A percentile compares a stretch with the other conserved stretches of the same genome.
phyloP scores from a whole-genome alignment of 2,888 invertebrate genomes.

The Lamproptera curius region DNA sequence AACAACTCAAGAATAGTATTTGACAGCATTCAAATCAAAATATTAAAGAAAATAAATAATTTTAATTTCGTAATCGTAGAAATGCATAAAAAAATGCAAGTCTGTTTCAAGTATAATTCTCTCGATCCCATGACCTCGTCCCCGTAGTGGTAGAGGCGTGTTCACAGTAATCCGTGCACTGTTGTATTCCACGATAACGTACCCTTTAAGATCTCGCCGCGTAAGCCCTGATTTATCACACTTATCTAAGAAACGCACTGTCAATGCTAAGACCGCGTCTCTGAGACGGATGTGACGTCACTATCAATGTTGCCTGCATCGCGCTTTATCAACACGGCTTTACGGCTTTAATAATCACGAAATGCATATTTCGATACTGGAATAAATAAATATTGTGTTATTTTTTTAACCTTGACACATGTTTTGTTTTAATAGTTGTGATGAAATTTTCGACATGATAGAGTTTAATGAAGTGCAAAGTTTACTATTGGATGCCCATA shows the following conservation, averaged over 20 bases:
- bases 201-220: slow-evolving; percentile 48
- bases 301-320: slow-evolving; percentile 7
- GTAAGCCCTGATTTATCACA: slow-evolving; percentile 58
- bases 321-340: not conserved
- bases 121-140: slow-evolving; percentile 20
- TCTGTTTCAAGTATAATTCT: not conserved
- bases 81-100: too few species aligned
- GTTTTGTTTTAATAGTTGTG: too few species aligned
- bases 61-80: too few species aligned
- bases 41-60: too few species aligned
- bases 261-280: slow-evolving; percentile 42
- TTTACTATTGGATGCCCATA: too few species aligned
- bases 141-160: slow-evolving; percentile 31
- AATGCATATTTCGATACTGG: too few species aligned
- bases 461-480: too few species aligned
- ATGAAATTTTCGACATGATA: too few species aligned
- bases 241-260: slow-evolving; percentile 44
- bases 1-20: too few species aligned
- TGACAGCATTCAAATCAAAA: too few species aligned
- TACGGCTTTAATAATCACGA: not conserved
- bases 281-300: slow-evolving; percentile 39
- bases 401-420: too few species aligned
- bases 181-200: slow-evolving; percentile 27
- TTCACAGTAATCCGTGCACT: slow-evolving; percentile 36
- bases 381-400: too few species aligned